phyloP scores from a whole-genome alignment of 1,140 invertebrate species.

The Heterodera carotae region DNA sequence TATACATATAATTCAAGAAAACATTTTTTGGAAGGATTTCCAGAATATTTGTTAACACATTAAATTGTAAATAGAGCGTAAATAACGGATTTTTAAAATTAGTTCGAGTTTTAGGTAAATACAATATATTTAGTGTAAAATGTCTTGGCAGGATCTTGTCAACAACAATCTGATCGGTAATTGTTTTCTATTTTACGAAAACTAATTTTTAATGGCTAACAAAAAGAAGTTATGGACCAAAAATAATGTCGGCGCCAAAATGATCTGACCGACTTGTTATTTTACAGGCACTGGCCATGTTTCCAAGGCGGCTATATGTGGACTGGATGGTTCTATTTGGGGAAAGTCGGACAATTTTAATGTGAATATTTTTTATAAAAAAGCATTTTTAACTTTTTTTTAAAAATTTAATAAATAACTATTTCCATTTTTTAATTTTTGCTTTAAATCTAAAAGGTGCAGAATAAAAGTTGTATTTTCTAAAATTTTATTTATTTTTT shows the following conservation, averaged over 20 bases:
- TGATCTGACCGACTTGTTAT: too few species aligned
- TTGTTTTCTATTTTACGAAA: background rate
- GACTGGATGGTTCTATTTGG: constrained; percentile 62
- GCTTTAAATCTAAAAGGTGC: background rate
- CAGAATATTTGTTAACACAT: too few species aligned
- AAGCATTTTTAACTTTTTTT: background rate
- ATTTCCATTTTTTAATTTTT: background rate
- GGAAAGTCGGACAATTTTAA: constrained; percentile 65
- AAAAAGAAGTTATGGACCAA: too few species aligned
- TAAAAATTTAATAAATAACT: background rate
- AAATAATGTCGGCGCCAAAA: too few species aligned
- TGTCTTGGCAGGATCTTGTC: constrained; percentile 64
- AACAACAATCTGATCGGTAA: constrained; percentile 61
- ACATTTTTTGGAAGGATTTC: too few species aligned
- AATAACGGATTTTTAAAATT: background rate
- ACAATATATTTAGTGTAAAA: constrained; percentile 25
- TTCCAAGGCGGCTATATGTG: constrained; percentile 63
- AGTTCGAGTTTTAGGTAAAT: background rate
- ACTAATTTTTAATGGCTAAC: background rate
- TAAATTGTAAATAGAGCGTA: background rate
- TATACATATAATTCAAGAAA: too few species aligned
- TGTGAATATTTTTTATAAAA: background rate
- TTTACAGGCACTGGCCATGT: constrained; percentile 56
- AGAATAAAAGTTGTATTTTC: background rate
- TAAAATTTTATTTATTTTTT: constrained; percentile 1